Base-by-base conservation (phyloP, 2,113 vertebrate genomes). In the Herpailurus yagouaroundi region DNA sequence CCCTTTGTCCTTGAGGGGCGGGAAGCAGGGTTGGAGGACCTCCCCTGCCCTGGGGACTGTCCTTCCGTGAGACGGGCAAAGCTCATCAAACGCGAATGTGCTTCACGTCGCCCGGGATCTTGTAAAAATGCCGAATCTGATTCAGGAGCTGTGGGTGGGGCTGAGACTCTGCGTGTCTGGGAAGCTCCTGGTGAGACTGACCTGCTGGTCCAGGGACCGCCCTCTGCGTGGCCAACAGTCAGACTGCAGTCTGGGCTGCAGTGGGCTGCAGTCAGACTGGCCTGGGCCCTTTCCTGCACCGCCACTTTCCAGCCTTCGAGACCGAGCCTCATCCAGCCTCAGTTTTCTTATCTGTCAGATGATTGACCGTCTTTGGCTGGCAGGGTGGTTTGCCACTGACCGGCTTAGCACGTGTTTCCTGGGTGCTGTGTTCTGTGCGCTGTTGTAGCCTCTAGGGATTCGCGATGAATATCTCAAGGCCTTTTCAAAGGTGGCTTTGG, bases 351-450 rank as follows among this genome's bases (percentile, higher is more conserved):
- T 83, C 92, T 83, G 52, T 80, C 57, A 69, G 36, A 41, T 60
- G 19, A 90, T 4, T 45, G 69, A 27, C 63, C 48, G 18, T 19
- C 33, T 33, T 15, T 38, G 71, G 57, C 68, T 41, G 82, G 38
- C 64, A n/a, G 77, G 48, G 31, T 16, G 33, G 23, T 31, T 36
- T 84, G 45, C 55, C n/a, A 8, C 55, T 38, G 52, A 31, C 60
- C 45, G 3, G 4, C 29, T 36, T 25, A 73, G 14, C 71, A 29
- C 3, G 7, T 9, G 3, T 55, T 33, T 74, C 74, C 36, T 23
- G 8, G 85, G 84, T 0, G 1, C n/a, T 2, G 6, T 55, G 63
- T 41, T 41, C 0, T 31, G 36, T 50, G 8, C 1, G 7, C 68
- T 3, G 33, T 38, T 52, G 71, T 52, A 14, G 66, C 55, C 77